A percentile compares a stretch with the other conserved stretches of the same genome.
Evolutionary conservation across 2,113 vertebrate species (phyloP).

Genomic region (Cebus imitator): DNA sequence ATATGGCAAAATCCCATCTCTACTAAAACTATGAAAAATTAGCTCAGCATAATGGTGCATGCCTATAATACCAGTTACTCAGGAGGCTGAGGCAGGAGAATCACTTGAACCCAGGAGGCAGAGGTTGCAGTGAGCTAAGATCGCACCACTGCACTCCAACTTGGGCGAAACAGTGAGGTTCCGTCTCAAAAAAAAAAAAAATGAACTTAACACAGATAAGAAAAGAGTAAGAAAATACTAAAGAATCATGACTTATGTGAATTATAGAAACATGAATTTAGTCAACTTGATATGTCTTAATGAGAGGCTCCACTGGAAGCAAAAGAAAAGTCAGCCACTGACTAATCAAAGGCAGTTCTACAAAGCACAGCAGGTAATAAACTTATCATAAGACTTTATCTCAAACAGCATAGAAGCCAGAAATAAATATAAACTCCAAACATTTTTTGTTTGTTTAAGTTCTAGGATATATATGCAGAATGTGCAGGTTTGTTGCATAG

Average conservation of each 20-base stretch:
- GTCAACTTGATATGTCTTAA: conserved; percentile 7
- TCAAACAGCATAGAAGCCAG: conserved; percentile 11
- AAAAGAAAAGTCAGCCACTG: background rate
- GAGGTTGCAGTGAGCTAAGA: no score
- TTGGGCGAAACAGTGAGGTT: no score
- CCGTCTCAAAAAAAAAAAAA: background rate
- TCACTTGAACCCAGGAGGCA: no score
- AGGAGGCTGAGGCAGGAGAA: no score
- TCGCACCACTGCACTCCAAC: no score
- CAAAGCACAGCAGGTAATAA: background rate
- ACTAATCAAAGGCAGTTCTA: conserved; percentile 22
- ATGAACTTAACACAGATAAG: background rate
- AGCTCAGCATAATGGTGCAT: no score
- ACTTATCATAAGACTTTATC: background rate
- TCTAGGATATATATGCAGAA: no score
- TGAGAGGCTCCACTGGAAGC: background rate
- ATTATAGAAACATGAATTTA: background rate
- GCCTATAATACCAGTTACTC: no score
- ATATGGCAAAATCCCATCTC: no score
- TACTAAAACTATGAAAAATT: no score
- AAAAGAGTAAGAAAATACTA: background rate
- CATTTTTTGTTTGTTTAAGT: background rate
- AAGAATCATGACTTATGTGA: background rate
- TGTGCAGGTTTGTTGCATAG: no score
- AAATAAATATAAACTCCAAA: conserved; percentile 42